A percentile compares a stretch with the other conserved stretches of the same genome.
Evolutionary conservation across 2,888 invertebrate species (phyloP).

Genomic region (Phasia obesa): DNA sequence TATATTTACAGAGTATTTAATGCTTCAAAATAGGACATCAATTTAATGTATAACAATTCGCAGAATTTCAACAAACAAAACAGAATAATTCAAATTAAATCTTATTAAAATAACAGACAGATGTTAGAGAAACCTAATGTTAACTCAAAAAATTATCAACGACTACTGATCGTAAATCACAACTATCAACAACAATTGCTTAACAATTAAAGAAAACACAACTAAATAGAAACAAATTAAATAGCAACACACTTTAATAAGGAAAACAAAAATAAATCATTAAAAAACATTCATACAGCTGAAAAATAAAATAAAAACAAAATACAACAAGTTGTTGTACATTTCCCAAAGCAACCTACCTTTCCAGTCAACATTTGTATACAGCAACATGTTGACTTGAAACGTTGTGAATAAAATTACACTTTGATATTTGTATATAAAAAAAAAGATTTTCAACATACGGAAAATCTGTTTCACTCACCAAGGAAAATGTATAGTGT

Average conservation of each 20-base stretch:
- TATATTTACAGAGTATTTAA: conserved; percentile 35
- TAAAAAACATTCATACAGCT: conserved; percentile 9
- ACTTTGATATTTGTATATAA: conserved; percentile 24
- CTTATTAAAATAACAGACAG: conserved; percentile 31
- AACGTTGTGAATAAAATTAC: conserved; percentile 7
- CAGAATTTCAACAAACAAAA: conserved; percentile 11
- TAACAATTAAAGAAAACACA: conserved; percentile 16
- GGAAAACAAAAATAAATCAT: not conserved
- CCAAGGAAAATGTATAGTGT: conserved; percentile 25
- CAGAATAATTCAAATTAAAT: conserved; percentile 1
- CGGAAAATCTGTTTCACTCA: conserved; percentile 29
- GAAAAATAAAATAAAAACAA: not conserved
- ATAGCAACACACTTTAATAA: conserved; percentile 18
- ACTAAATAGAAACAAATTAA: conserved; percentile 22
- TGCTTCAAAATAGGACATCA: conserved; percentile 10
- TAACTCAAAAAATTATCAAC: not conserved
- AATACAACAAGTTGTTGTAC: not conserved
- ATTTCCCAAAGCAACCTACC: conserved; percentile 23
- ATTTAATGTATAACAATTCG: not conserved
- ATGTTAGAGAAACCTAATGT: not conserved
- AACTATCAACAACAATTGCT: conserved; percentile 29
- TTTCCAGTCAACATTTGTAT: conserved; percentile 54
- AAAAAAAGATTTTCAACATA: conserved; percentile 5
- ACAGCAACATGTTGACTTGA: conserved; percentile 20
- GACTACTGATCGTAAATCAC: conserved; percentile 6